These are phyloP conservation scores for Paralichthys olivaceus DNA, from an alignment of 2,113 vertebrate species.

Conservation along the genomic window DNA sequence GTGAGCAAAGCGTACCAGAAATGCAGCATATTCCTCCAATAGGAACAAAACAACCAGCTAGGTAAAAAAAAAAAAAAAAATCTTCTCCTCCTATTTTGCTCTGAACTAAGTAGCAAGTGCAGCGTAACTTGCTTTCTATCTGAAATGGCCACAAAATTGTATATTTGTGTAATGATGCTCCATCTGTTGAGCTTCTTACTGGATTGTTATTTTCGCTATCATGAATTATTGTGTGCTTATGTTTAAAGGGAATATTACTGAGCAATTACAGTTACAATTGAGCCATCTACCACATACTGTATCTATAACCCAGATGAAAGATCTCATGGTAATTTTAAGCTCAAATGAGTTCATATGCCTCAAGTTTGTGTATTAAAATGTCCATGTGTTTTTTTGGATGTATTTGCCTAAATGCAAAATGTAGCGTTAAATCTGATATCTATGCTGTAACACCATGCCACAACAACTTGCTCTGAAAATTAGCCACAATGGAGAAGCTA, in stretches of 20 bases:
- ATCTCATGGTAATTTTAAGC: no score
- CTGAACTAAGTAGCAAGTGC: no score
- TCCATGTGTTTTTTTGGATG: conserved; percentile 12
- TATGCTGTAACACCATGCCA: conserved; percentile 3
- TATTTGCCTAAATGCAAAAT: conserved; percentile 5
- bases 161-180: conserved; percentile 9
- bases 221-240: background rate
- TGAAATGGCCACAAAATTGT: background rate
- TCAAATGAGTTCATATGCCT: conserved; percentile 6
- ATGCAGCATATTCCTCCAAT: no score
- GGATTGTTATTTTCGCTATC: background rate
- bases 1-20: no score
- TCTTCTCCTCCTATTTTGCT: no score
- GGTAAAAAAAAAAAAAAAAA: no score
- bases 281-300: no score
- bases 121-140: no score
- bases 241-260: no score
- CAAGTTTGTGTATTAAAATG: background rate
- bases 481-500: conserved; percentile 15
- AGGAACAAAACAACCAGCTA: no score
- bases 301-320: no score
- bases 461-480: conserved; percentile 44
- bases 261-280: no score
- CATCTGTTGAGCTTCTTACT: background rate
- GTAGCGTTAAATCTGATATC: conserved; percentile 37